phyloP scores from a whole-genome alignment of 1,140 invertebrate genomes.

The Panulirus ornatus region DNA sequence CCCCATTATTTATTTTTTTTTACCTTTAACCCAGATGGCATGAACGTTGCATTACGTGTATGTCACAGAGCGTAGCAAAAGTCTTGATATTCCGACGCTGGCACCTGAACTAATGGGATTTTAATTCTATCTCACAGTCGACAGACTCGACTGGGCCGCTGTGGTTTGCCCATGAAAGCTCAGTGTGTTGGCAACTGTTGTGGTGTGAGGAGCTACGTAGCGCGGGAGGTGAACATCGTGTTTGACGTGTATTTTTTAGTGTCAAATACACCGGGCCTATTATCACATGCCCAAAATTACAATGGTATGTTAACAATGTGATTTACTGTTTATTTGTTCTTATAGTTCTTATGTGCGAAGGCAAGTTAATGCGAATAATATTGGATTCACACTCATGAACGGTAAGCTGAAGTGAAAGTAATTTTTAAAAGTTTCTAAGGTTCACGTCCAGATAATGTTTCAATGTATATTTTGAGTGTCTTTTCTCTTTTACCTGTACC shows the following conservation, averaged over 20 bases:
- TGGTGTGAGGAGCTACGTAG: neutral
- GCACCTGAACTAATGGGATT: conserved; percentile 33
- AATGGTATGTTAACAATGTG: neutral
- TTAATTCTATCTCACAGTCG: conserved; percentile 46
- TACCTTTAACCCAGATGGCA: too few relatives aligned
- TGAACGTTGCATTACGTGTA: too few relatives aligned
- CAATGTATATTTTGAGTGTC: too few relatives aligned
- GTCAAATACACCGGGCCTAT: neutral
- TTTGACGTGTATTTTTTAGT: too few relatives aligned
- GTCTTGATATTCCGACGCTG: neutral
- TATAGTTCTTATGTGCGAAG: neutral
- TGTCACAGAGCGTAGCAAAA: neutral
- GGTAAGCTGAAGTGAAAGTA: neutral
- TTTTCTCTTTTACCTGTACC: too few relatives aligned
- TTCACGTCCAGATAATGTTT: too few relatives aligned
- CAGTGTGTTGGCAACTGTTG: neutral
- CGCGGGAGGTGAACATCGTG: too few relatives aligned
- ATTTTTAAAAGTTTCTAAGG: too few relatives aligned
- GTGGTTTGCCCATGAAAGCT: neutral
- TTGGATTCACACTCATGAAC: neutral
- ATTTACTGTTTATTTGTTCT: neutral
- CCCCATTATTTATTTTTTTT: too few relatives aligned
- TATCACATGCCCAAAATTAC: neutral
- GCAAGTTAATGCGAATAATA: neutral
- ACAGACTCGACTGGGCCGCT: too few relatives aligned